These are phyloP conservation scores for Drosophila subquinaria DNA, from an alignment of 2,888 invertebrate species.

Conservation along the genomic window DNA sequence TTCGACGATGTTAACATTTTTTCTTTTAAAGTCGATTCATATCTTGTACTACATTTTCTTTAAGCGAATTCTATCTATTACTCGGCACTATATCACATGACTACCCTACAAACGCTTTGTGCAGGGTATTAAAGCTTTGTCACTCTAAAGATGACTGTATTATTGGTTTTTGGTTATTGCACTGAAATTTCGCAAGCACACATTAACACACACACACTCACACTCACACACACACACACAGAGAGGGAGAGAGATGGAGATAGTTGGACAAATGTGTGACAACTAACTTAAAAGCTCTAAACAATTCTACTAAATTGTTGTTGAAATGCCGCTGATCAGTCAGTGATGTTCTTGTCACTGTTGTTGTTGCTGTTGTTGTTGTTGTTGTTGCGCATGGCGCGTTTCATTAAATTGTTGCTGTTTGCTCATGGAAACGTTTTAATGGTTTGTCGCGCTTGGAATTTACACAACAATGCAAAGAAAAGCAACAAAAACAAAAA, in stretches of 20 bases:
- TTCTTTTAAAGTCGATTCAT: no score
- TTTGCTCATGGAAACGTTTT: constrained; percentile 65
- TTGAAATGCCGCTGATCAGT: constrained; percentile 54
- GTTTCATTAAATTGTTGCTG: constrained; percentile 67
- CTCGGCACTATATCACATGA: no score
- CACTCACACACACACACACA: constrained; percentile 2
- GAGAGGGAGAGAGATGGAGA: neutral
- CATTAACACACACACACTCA: constrained; percentile 7
- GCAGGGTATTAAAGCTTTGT: constrained; percentile 4
- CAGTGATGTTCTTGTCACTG: constrained; percentile 35
- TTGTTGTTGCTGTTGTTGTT: constrained; percentile 26
- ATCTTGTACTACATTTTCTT: neutral
- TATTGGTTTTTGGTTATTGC: constrained; percentile 35
- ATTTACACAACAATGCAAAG: constrained; percentile 67
- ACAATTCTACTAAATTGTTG: constrained; percentile 61
- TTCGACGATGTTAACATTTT: no score
- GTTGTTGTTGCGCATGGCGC: constrained; percentile 48
- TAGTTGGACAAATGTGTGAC: constrained; percentile 29
- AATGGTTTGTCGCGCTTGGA: constrained; percentile 78
- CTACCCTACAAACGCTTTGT: neutral
- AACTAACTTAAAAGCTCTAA: constrained; percentile 57
- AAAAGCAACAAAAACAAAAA: constrained; percentile 22
- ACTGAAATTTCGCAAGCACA: constrained; percentile 34
- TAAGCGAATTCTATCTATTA: neutral
- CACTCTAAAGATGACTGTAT: neutral